Base-by-base conservation (phyloP, 92 coral and sea anemone species). In the Zoanthus solanderi region DNA sequence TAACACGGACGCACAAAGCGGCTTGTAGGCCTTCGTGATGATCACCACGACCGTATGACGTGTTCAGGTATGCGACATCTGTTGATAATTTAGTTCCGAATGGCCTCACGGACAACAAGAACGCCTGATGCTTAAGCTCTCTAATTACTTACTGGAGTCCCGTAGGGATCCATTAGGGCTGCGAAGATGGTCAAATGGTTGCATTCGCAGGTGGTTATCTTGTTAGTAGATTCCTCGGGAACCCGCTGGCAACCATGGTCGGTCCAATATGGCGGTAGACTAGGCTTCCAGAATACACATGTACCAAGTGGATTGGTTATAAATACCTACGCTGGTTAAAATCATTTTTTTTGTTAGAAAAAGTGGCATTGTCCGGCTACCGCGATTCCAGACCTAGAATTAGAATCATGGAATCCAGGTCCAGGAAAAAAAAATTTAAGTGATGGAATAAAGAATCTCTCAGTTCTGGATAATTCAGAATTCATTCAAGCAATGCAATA, bases 101-200 rank as follows among this genome's bases (percentile, higher is more conserved):
- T 23, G 23, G 8, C 67, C 67, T 5, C 17, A 14, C 23, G 13
- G 13, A 14, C 67, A 13, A 17, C 17, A 23, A 23, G 31, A 1
- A 23, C 23, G 23, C 23, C 23, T 23, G 23, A 23, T 23, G 23
- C 23, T 23, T 23, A 23, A 23, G 23, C 14, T 7, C 42, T 31
- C 3, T 9, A 13, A 67, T 9, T 28, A 69, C 75, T 69, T 69
- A 69, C 75, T 34, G 42, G 75, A 6, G 42, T 69, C 46, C 75
- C 75, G 34, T 32, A 57, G 7, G 83, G 67, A 60, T 77, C 80
- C 79, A 84, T 87, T 89, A 89, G 50, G 16, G 83, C 86, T 5
- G 92, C 88, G 52, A 84, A 89, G 61, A 84, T 42, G n/a, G 92
- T 89, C 74, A 89, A 65, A 57, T 89, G 92, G 76, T 89, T 75